Evolutionary conservation across 1,140 invertebrate genomes (phyloP), one percentile per base, ranked within the genome.

Genomic region (Drosophila saltans): DNA sequence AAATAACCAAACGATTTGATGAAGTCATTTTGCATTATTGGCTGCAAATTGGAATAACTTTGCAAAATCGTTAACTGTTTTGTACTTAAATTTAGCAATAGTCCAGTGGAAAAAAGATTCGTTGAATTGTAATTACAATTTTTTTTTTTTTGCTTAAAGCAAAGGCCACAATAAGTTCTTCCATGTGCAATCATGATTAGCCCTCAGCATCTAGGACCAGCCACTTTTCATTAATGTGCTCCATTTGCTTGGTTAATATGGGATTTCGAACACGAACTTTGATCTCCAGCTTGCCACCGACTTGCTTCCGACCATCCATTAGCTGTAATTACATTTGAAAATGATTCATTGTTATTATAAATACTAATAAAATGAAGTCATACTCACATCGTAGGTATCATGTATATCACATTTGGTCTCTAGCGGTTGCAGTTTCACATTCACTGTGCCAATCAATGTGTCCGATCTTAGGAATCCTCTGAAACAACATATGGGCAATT

Each of bases 181-280:
- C 45, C 21, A 26, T 26, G 26, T 52, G 21, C 21, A 8, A 11
- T 57, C 45, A 6, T 8, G 33, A 28, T 76, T 40, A 78, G 57
- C 67, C 65, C 52, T 80, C 66, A 59, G 81, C 71, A 93, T 96
- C 95, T 43, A 97, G 94, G 56, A 97, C 95, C 0, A 99, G 94
- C 98, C 98, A 99, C 92, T 98, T 98, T 88, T 99, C 97, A 41
- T 96, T 96, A 10, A 97, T 95, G 91, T 97, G 95, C 86, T 98
- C 97, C 0, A 99, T 95, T 93, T 99, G 97, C 82, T 98, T 98
- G 5, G 95, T 95, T 28, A 97, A 92, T 43, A 99, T 95, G 1
- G 98, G 98, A 92, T 98, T 97, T 45, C 98, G 94, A n/a, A 99
- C 93, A 62, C 98, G 95, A 26, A 99, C 92, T 92, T 97, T 98